These are phyloP conservation scores for Portunus trituberculatus DNA, from an alignment of 1,140 invertebrate species.

Conservation along the genomic window DNA sequence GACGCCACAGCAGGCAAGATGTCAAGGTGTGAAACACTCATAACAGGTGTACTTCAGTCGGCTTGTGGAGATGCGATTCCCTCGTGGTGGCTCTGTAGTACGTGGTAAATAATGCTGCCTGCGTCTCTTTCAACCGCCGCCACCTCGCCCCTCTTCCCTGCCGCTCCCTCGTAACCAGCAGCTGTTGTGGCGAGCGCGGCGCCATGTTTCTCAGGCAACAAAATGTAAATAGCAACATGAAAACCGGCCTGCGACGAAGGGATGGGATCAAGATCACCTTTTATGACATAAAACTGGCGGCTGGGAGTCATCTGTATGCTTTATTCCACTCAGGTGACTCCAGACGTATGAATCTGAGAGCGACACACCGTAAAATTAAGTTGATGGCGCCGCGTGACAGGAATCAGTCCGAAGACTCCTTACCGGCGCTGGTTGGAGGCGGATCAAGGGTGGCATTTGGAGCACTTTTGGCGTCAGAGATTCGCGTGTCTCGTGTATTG, in stretches of 20 bases:
- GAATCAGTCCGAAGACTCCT: not conserved
- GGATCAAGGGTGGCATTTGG: no score
- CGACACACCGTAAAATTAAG: slow-evolving; percentile 21
- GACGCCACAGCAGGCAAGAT: no score
- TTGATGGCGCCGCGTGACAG: not conserved
- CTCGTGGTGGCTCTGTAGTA: no score
- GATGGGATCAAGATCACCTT: slow-evolving; percentile 6
- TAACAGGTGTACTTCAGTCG: no score
- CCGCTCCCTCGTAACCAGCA: not conserved
- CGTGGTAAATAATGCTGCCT: no score
- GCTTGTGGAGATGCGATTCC: no score
- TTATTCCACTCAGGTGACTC: not conserved
- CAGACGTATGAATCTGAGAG: slow-evolving; percentile 10
- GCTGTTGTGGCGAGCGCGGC: not conserved
- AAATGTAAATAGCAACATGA: not conserved
- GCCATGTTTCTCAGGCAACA: not conserved
- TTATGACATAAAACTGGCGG: not conserved
- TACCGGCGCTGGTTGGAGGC: no score
- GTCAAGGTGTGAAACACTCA: no score
- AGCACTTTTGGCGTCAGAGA: no score
- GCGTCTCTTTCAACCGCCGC: no score
- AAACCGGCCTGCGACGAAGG: not conserved
- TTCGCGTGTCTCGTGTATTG: no score
- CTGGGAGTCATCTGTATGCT: slow-evolving; percentile 4
- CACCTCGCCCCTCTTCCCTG: not conserved